Conservation (phyloP, 2,113 vertebrate genomes). For the Trogon melanurus region DNA sequence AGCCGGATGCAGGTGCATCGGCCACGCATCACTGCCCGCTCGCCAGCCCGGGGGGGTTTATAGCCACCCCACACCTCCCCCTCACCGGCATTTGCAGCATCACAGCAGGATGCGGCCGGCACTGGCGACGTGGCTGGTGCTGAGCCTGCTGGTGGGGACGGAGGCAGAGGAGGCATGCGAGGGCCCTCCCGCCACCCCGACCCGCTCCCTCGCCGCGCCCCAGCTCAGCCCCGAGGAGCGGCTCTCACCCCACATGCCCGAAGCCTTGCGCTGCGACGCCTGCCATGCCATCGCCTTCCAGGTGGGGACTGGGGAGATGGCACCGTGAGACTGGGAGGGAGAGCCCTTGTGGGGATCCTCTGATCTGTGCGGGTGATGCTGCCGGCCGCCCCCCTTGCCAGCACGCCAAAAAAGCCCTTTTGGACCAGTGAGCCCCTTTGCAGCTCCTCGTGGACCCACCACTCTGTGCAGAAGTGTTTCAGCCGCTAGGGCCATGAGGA, state of each 20-base stretch:
- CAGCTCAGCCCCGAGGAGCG: conserved; percentile 71
- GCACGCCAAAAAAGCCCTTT: neutral
- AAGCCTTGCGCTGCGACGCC: conserved; percentile 70
- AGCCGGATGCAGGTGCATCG: conserved; percentile 30
- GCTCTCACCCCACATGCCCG: conserved; percentile 71
- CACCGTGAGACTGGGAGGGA: fast-evolving
- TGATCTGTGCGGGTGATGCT: neutral
- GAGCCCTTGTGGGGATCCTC: fast-evolving
- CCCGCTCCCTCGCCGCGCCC: neutral
- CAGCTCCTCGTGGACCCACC: neutral
- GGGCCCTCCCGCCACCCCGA: fast-evolving
- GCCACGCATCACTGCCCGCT: neutral
- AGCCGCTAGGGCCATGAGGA: fast-evolving
- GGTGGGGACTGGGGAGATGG: neutral
- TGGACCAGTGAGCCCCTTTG: neutral
- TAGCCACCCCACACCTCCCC: fast-evolving
- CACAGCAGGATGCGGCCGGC: neutral
- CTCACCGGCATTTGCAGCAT: neutral
- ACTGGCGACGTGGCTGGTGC: neutral
- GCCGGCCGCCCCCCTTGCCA: fast-evolving
- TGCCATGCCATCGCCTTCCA: conserved; percentile 74
- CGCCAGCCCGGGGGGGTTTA: neutral
- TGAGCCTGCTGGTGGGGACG: neutral
- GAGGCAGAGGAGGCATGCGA: neutral
- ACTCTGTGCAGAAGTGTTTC: fast-evolving